Percentiles rank a stretch among this genome's conserved stretches.
Conservation (phyloP, 2,113 vertebrate genomes). For the Corythaeola cristata region DNA sequence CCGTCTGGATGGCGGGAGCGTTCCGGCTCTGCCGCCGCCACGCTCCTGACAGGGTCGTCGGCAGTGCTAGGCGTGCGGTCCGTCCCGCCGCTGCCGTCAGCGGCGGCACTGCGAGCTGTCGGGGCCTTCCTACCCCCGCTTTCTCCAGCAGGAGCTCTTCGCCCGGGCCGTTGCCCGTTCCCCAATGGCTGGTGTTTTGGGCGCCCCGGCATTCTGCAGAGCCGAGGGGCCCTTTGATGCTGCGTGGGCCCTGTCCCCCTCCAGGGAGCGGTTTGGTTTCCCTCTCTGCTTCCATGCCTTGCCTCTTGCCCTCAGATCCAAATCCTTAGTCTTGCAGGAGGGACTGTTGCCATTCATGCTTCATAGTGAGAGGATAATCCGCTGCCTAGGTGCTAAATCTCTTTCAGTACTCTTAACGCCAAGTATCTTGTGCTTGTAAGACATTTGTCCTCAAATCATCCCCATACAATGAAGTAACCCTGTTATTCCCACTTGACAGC, state of each 20-base stretch:
- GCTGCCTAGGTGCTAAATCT: too few species aligned
- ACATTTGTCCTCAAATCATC: neutral
- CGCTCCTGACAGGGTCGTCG: too few species aligned
- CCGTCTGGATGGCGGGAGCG: fast-evolving
- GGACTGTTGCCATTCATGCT: fast-evolving
- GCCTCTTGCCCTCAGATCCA: neutral
- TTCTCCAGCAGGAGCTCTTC: too few species aligned
- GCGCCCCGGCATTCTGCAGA: fast-evolving
- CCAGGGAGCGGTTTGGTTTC: neutral
- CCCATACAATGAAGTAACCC: neutral
- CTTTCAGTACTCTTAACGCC: neutral
- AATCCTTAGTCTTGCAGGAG: fast-evolving
- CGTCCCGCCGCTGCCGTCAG: too few species aligned
- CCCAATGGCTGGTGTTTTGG: neutral
- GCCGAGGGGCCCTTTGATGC: fast-evolving
- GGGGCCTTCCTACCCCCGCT: too few species aligned
- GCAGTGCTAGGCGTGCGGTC: too few species aligned
- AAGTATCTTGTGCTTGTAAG: neutral
- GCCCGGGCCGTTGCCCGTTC: too few species aligned
- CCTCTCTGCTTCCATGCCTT: too few species aligned
- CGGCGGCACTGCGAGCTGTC: neutral
- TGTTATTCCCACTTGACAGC: neutral
- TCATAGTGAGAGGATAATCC: neutral
- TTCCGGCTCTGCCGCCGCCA: fast-evolving
- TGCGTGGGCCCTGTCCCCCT: fast-evolving